phyloP scores from a whole-genome alignment of 2,113 vertebrate genomes.

The Pseudois nayaur region DNA sequence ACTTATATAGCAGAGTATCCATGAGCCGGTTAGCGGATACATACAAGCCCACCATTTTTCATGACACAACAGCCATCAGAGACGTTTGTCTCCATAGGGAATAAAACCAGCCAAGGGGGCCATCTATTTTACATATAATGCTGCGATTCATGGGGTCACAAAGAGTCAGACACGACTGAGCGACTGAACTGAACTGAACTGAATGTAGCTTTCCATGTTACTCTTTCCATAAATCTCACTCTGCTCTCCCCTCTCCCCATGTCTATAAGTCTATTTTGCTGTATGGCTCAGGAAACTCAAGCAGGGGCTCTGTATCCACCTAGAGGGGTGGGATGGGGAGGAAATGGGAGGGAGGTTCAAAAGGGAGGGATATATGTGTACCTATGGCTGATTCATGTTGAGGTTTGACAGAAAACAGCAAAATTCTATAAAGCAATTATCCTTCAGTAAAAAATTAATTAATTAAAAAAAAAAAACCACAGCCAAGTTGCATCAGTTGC shows the following conservation, averaged over 20 bases:
- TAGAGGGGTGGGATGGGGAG: not conserved
- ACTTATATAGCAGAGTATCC: not conserved
- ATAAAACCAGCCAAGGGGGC: not conserved
- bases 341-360: not conserved
- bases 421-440: not conserved
- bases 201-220: not conserved
- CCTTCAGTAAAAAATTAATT: not conserved
- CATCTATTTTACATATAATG: not conserved
- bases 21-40: not conserved
- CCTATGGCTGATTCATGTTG: not conserved
- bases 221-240: not conserved
- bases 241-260: not conserved
- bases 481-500: not conserved
- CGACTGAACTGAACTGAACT: too few relatives aligned
- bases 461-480: not conserved
- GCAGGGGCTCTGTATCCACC: not conserved
- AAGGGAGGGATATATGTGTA: not conserved
- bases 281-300: not conserved
- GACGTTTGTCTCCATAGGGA: conserved; percentile 6
- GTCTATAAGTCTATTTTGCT: not conserved
- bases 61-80: not conserved
- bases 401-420: not conserved
- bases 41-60: not conserved
- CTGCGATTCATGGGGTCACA: too few relatives aligned
- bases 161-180: too few relatives aligned